phyloP scores from a whole-genome alignment of 2,888 invertebrate genomes.

The Hirtodrosophila alboralis region DNA sequence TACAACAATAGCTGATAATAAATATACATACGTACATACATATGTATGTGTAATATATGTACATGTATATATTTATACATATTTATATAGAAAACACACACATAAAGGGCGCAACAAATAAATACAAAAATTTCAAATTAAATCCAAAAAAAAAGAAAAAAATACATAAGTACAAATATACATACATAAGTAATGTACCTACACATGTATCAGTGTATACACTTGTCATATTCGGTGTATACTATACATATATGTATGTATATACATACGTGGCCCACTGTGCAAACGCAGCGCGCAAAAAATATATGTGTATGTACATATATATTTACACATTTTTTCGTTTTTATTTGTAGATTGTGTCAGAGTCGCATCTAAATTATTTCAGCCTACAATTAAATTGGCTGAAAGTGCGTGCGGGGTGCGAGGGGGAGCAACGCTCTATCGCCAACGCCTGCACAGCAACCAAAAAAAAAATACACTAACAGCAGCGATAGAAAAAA shows the following conservation, averaged over 20 bases:
- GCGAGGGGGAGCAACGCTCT: slow-evolving; percentile 31
- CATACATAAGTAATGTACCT: not conserved
- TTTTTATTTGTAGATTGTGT: slow-evolving; percentile 55
- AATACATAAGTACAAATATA: slow-evolving; percentile 30
- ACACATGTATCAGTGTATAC: not conserved
- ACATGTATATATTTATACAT: no score
- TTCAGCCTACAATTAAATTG: slow-evolving; percentile 75
- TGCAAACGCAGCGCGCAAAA: slow-evolving; percentile 50
- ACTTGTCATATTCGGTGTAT: slow-evolving; percentile 21
- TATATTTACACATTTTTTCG: slow-evolving; percentile 33
- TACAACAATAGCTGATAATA: slow-evolving; percentile 64
- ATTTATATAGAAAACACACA: no score
- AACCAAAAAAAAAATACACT: slow-evolving; percentile 50
- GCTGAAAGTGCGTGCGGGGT: slow-evolving; percentile 58
- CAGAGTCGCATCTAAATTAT: slow-evolving; percentile 65
- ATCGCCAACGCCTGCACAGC: slow-evolving; percentile 72
- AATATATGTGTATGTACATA: no score
- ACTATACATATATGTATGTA: not conserved
- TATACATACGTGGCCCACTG: not conserved
- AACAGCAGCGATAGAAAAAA: slow-evolving; percentile 62
- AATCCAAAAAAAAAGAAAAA: slow-evolving; percentile 13
- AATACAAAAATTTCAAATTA: slow-evolving; percentile 26
- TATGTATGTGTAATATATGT: no score
- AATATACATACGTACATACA: slow-evolving; percentile 13
- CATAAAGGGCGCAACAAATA: slow-evolving; percentile 51